Evolutionary conservation across 2,797 vertebrate species (phyloP), one percentile per base, ranked within the genome.

Genomic region (Rhynchonycteris naso): DNA sequence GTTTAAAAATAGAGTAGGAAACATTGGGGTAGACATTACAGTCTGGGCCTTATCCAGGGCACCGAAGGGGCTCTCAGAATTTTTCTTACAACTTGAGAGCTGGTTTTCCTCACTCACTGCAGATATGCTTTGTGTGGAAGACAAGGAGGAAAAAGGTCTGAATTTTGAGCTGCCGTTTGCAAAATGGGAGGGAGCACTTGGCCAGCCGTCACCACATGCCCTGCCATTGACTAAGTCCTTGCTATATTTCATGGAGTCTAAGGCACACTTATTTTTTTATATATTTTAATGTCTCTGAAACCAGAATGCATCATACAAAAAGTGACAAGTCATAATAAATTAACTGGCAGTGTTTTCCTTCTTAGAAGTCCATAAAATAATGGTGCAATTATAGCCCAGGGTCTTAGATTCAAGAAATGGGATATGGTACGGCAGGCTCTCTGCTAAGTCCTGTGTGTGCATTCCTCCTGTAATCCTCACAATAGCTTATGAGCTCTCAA

Each of bases 241-340:
- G 4, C 61, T 69, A 0, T 33, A 18, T 75, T 28, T 85, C 7
- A 1, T 16, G 18, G 56, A 43, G 79, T 80, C 83, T 54, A 63
- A 80, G n/a, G 28, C 35, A 26, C 28, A 0, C 35, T 52, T 81
- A 28, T 22, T 47, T n/a, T 5, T 43, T 80, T n/a, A 14, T 43
- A 71, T 72, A 28, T 83, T 72, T 90, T 65, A 50, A 24, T n/a
- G 66, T 79, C 59, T 95, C 24, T 47, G 66, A 90, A 91, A 80
- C 75, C 26, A 47, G 59, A n/a, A 63, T 38, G 68, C 1, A 21
- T 30, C 26, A 3, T 74, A 35, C 21, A 84, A 59, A 91, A 89
- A 79, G 4, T 15, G 63, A 38, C 24, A 56, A 2, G 10, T 69
- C 72, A 8, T 35, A 6, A 61, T 56, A 52, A 56, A 89, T 63